Evolutionary conservation across 2,888 invertebrate species (phyloP).

Genomic region (Stenotaenia linearis): DNA sequence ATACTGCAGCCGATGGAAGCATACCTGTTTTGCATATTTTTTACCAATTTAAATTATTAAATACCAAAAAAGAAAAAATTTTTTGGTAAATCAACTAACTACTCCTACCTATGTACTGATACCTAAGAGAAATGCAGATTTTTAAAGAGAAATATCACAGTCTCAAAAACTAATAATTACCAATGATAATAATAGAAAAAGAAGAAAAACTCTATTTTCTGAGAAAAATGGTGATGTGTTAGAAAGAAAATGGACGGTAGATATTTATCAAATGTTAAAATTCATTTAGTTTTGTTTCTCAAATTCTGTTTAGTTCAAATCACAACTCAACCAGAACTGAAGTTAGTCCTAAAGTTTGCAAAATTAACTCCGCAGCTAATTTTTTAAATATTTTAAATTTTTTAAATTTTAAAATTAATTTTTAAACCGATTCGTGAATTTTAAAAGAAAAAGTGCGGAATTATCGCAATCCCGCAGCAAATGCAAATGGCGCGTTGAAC

Average conservation of each 20-base stretch:
- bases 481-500: too few species aligned
- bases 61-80: neutral
- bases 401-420: neutral
- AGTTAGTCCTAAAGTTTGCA: neutral
- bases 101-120: conserved; percentile 1
- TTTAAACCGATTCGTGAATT: too few species aligned
- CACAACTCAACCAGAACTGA: neutral
- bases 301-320: neutral
- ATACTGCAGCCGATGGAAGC: neutral
- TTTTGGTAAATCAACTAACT: neutral
- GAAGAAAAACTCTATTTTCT: conserved; percentile 12
- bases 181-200: neutral
- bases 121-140: neutral
- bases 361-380: neutral
- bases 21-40: conserved; percentile 12
- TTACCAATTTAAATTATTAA: conserved; percentile 24
- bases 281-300: neutral
- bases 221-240: conserved; percentile 13
- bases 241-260: conserved; percentile 12
- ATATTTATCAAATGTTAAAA: conserved; percentile 26
- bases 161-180: neutral
- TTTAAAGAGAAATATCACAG: neutral
- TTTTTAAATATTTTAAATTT: too few species aligned
- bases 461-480: too few species aligned
- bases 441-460: too few species aligned